Percentiles rank a stretch among this genome's conserved stretches.
These are phyloP conservation scores for Cheilosia grossa DNA, from an alignment of 2,888 invertebrate species.

Conservation along the genomic window DNA sequence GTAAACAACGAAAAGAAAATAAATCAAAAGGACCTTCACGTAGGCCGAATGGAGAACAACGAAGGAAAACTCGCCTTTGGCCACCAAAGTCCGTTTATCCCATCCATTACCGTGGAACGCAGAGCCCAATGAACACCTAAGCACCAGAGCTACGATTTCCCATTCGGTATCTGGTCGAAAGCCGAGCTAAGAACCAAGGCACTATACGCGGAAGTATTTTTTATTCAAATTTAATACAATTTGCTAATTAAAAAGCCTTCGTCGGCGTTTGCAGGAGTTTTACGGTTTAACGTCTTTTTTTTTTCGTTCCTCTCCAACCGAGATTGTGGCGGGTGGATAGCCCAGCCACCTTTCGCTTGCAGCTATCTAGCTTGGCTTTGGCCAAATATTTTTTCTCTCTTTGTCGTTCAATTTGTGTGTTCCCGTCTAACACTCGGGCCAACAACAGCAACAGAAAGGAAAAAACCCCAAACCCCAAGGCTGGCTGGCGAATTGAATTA, in stretches of 20 bases:
- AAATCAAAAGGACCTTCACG: neutral
- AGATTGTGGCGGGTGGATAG: conserved; percentile 1
- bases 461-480: conserved; percentile 45
- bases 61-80: conserved; percentile 21
- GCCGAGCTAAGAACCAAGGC: conserved; percentile 18
- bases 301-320: conserved; percentile 4
- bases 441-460: neutral
- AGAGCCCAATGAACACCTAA: conserved; percentile 57
- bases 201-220: conserved; percentile 50
- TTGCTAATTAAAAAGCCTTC: conserved; percentile 72
- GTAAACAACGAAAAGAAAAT: conserved; percentile 1
- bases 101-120: conserved; percentile 34
- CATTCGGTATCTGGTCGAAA: neutral
- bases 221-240: conserved; percentile 73
- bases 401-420: conserved; percentile 65
- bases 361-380: conserved; percentile 60
- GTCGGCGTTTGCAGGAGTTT: conserved; percentile 24
- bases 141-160: conserved; percentile 13
- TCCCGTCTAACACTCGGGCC: conserved; percentile 22
- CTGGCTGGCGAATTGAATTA: conserved; percentile 69
- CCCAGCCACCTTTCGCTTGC: conserved; percentile 4
- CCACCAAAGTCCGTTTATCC: conserved; percentile 49
- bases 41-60: neutral
- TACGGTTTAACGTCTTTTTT: neutral
- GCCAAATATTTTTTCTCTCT: conserved; percentile 61